A percentile compares a stretch with the other conserved stretches of the same genome.
phyloP scores from a whole-genome alignment of 92 coral and sea anemone genomes.

The Siderastrea radians region DNA sequence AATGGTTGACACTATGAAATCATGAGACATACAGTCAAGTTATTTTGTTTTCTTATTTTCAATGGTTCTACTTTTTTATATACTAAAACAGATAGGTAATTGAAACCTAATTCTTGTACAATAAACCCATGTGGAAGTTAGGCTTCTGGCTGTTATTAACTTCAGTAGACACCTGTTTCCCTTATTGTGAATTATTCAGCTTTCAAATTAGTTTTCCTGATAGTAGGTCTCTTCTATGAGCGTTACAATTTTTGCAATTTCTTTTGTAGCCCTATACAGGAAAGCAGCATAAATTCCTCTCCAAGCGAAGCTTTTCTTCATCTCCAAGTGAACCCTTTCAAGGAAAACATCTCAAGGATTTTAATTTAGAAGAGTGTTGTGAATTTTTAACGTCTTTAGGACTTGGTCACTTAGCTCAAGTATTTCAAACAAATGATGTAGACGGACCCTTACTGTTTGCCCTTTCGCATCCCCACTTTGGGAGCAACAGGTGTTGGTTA shows the following conservation, averaged over 20 bases:
- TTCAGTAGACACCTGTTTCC: constrained; percentile 10
- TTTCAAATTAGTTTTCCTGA: neutral
- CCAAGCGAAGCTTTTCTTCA: constrained; percentile 5
- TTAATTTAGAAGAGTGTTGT: constrained; percentile 46
- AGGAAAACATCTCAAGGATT: constrained; percentile 19
- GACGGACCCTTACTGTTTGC: constrained; percentile 51
- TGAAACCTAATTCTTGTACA: constrained; percentile 15
- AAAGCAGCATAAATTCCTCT: constrained; percentile 6
- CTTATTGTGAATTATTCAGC: constrained; percentile 11
- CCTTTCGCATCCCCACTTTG: constrained; percentile 34
- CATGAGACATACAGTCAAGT: constrained; percentile 17
- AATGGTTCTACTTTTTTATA: constrained; percentile 11
- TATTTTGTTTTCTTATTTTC: neutral
- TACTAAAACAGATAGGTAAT: constrained; percentile 1
- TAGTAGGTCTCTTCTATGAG: neutral
- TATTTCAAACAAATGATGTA: constrained; percentile 39
- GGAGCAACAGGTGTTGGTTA: constrained; percentile 5
- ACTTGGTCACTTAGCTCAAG: constrained; percentile 15
- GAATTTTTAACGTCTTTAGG: constrained; percentile 38
- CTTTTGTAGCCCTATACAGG: neutral
- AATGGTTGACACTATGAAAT: neutral
- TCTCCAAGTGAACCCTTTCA: neutral
- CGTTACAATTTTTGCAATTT: neutral
- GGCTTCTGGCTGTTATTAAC: neutral
- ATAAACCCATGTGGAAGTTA: neutral